Evolutionary conservation across 2,888 invertebrate species (phyloP).

Genomic region (Spatulosminthurus flaviceps): DNA sequence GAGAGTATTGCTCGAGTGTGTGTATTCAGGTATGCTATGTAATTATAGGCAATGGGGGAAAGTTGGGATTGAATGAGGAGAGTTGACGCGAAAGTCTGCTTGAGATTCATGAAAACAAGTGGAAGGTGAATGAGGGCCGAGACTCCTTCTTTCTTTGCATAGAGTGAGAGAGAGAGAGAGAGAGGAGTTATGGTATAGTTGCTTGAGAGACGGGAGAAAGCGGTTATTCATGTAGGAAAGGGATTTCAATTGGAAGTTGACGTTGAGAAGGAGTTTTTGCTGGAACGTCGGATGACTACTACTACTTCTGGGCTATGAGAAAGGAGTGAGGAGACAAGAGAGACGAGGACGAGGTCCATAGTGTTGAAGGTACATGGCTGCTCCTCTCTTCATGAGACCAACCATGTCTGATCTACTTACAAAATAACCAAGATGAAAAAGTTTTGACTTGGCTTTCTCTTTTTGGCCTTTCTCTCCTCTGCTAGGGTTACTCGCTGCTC

Average conservation of each 20-base stretch:
- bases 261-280: too few species aligned
- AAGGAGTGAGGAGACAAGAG: background rate
- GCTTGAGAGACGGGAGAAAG: background rate
- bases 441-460: conserved; percentile 19
- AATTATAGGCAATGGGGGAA: background rate
- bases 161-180: too few species aligned
- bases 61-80: background rate
- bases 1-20: too few species aligned
- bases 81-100: conserved; percentile 21
- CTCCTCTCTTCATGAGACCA: background rate
- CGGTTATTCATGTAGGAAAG: too few species aligned
- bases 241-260: too few species aligned
- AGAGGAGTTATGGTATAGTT: background rate
- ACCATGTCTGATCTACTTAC: conserved; percentile 27
- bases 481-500: too few species aligned
- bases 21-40: too few species aligned
- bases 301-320: background rate
- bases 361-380: background rate
- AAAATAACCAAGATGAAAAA: conserved; percentile 31
- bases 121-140: background rate
- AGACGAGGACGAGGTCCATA: background rate
- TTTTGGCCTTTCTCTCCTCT: background rate
- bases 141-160: background rate
- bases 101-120: conserved; percentile 25
- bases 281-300: too few species aligned